Base-by-base conservation (phyloP, 2,797 vertebrate species). In the Aphelocoma californica region DNA sequence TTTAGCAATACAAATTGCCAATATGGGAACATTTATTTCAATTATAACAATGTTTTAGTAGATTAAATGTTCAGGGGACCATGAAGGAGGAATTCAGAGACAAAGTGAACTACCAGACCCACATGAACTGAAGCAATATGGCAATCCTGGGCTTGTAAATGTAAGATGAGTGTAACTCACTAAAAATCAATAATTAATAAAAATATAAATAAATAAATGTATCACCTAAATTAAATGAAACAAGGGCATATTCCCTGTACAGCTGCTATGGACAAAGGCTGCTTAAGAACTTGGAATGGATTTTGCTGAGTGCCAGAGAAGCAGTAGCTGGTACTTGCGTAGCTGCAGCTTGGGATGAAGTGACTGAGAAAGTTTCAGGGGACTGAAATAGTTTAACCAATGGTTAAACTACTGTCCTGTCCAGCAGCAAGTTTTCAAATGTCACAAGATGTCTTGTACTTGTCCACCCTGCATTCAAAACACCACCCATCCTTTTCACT, bases 101-200 rank as follows among this genome's bases (percentile, higher is more conserved):
- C 56, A 48, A 51, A 0, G 0, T 10, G 38, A 80, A 53, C 64
- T 56, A 19, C 21, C 58, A 72, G 28, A 72, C 11, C 14, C 14
- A 5, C 5, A 24, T 1, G 28, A 74, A 74, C 19, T 1, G 3
- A 51, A 65, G 40, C 51, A 72, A 5, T 3, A 15, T 0, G 13
- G 69, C 60, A 73, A 34, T 48, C 40, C 5, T 11, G 5, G 5
- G 36, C 9, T 42, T 50, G 24, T 50, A 60, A 61, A 58, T 20
- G 61, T 12, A 60, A 57, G n/a, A 75, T 17, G 61, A 62, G 34
- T 18, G 4, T 7, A 57, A 53, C 42, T 29, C n/a, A 32, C n/a
- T 9, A 56, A 28, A 73, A 73, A 57, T 31, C 36, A 75, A 34
- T 57, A 74, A 48, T 12, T 29, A 64, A 50, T 34, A 34, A 31